Conservation (phyloP, 2,113 vertebrate genomes). For the Indicator indicator region DNA sequence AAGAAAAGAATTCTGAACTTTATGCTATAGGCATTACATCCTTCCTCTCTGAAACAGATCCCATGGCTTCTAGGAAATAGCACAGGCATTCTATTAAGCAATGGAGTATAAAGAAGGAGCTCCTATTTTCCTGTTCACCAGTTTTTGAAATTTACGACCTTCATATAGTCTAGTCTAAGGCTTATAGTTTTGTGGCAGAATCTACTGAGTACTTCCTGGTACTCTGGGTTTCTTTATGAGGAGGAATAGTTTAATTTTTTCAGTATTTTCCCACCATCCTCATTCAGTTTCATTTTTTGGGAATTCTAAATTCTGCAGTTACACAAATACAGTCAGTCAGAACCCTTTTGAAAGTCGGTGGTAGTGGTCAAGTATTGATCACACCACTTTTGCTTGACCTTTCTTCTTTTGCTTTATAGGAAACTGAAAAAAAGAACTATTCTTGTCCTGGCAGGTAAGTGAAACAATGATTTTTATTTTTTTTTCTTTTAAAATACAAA, state of each 20-base stretch:
- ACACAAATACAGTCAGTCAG: not conserved
- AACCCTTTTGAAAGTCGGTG: not conserved
- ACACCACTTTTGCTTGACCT: not conserved
- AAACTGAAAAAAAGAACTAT: not conserved
- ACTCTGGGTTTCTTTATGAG: not conserved
- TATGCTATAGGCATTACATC: not conserved
- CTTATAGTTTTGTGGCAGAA: not conserved
- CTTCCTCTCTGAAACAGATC: not conserved
- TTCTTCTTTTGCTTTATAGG: constrained; percentile 20
- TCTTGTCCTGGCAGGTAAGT: constrained; percentile 5
- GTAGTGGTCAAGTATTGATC: not conserved
- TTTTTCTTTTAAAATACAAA: not conserved
- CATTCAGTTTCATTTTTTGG: not conserved
- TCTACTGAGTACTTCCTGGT: not conserved
- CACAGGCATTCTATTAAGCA: not conserved
- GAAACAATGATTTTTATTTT: not conserved
- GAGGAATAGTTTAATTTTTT: not conserved
- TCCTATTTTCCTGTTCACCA: not conserved
- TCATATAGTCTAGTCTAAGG: not conserved
- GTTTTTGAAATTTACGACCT: not conserved
- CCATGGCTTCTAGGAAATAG: not conserved
- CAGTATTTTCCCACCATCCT: not conserved
- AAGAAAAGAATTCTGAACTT: not conserved
- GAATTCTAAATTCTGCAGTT: not conserved
- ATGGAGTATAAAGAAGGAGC: not conserved